phyloP scores from a whole-genome alignment of 2,888 invertebrate genomes.

The Nymphalis c-album region DNA sequence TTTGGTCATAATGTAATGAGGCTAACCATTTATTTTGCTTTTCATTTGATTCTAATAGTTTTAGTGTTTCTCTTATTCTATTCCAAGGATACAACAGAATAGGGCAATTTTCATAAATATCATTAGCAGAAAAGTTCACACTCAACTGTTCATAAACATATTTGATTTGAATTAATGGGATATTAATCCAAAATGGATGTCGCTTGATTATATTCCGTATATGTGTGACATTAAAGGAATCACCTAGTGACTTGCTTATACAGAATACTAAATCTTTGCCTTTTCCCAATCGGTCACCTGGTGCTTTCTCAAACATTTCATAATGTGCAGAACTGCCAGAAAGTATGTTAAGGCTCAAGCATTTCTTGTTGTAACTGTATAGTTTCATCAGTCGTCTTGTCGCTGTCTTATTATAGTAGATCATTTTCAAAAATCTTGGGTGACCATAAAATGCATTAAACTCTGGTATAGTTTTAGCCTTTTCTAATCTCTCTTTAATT shows the following conservation, averaged over 20 bases:
- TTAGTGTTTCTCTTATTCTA: slow-evolving; percentile 58
- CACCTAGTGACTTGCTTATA: slow-evolving; percentile 59
- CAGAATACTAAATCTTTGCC: slow-evolving; percentile 72
- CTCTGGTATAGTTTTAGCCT: slow-evolving; percentile 65
- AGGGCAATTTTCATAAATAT: slow-evolving; percentile 70
- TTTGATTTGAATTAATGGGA: slow-evolving; percentile 67
- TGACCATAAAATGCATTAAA: slow-evolving; percentile 64
- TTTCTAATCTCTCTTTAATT: slow-evolving; percentile 61
- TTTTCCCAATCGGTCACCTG: slow-evolving; percentile 71
- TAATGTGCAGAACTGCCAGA: slow-evolving; percentile 68
- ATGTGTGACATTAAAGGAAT: slow-evolving; percentile 49
- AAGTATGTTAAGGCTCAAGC: slow-evolving; percentile 70
- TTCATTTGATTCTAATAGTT: slow-evolving; percentile 41
- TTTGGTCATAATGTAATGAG: slow-evolving; percentile 48
- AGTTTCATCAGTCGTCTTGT: slow-evolving; percentile 58
- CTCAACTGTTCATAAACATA: slow-evolving; percentile 62
- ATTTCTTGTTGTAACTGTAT: slow-evolving; percentile 66
- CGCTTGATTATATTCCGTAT: slow-evolving; percentile 59
- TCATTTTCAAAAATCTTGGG: slow-evolving; percentile 73
- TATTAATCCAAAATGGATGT: slow-evolving; percentile 75
- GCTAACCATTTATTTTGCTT: slow-evolving; percentile 37
- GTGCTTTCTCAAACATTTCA: slow-evolving; percentile 68
- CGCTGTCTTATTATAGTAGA: slow-evolving; percentile 67
- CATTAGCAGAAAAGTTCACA: slow-evolving; percentile 54
- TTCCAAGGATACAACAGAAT: slow-evolving; percentile 75